Evolutionary conservation across 2,888 invertebrate species (phyloP).

Genomic region (Ennomos erosarius): DNA sequence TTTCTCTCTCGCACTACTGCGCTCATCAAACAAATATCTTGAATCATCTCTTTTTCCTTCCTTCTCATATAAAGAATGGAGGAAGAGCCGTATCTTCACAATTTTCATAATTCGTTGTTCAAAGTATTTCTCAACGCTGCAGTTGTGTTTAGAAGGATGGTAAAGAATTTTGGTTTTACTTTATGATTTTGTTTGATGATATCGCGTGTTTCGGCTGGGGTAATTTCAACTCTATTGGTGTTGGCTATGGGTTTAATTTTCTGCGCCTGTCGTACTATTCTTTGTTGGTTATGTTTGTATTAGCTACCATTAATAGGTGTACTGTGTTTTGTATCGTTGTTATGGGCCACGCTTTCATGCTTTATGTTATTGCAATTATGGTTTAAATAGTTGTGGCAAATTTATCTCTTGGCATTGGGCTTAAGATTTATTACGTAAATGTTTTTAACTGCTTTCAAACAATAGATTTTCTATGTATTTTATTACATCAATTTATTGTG

Average conservation of each 20-base stretch:
- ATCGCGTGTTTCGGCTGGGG: slow-evolving; percentile 68
- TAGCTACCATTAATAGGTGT: slow-evolving; percentile 30
- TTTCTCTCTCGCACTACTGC: slow-evolving; percentile 57
- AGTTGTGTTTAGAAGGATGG: no score
- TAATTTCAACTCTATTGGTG: slow-evolving; percentile 62
- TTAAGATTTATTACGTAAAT: slow-evolving; percentile 4
- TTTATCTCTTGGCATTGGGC: slow-evolving; percentile 15
- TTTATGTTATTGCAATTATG: slow-evolving; percentile 16
- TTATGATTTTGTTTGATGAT: slow-evolving; percentile 73
- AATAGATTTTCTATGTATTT: slow-evolving; percentile 1
- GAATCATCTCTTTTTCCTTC: no score
- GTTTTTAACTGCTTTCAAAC: slow-evolving; percentile 7
- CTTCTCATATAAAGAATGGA: no score
- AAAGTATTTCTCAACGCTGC: no score
- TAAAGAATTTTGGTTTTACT: slow-evolving; percentile 3
- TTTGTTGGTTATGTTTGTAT: slow-evolving; percentile 53
- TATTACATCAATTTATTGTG: slow-evolving; percentile 2
- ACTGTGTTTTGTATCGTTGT: slow-evolving; percentile 36
- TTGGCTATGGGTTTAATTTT: slow-evolving; percentile 71
- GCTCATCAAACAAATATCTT: slow-evolving; percentile 68
- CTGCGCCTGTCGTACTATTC: slow-evolving; percentile 53
- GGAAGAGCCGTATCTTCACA: no score
- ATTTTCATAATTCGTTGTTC: no score
- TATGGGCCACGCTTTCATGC: slow-evolving; percentile 33
- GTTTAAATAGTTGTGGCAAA: slow-evolving; percentile 3